These are phyloP conservation scores for Orchesella cincta DNA, from an alignment of 1,140 invertebrate genomes.

Conservation along the genomic window DNA sequence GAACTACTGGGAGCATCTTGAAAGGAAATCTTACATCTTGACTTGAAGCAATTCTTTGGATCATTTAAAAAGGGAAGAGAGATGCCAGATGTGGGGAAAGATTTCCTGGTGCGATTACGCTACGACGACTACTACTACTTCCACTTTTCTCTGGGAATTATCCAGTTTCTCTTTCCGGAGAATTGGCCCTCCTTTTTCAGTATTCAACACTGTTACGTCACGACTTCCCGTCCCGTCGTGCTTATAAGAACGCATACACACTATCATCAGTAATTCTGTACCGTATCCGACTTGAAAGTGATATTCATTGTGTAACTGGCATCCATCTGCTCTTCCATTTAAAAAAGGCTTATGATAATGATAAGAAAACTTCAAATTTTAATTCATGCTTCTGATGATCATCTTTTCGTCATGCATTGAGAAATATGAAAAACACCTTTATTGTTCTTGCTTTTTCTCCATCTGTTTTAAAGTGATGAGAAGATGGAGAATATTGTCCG, in stretches of 20 bases:
- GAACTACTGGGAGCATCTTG: constrained; percentile 1
- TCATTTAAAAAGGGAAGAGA: constrained; percentile 45
- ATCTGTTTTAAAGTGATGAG: too few species aligned
- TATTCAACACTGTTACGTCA: neutral
- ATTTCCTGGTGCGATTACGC: constrained; percentile 48
- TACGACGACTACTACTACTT: neutral
- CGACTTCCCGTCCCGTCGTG: neutral
- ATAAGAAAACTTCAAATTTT: too few species aligned
- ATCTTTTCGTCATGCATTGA: too few species aligned
- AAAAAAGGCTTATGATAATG: too few species aligned
- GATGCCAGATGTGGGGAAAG: constrained; percentile 51
- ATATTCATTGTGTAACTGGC: neutral
- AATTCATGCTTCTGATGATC: too few species aligned
- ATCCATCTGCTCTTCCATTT: neutral
- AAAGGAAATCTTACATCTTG: constrained; percentile 22
- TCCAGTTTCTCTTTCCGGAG: neutral
- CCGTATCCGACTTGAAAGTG: neutral
- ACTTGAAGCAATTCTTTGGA: constrained; percentile 42
- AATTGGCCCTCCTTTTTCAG: neutral
- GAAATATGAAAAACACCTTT: too few species aligned
- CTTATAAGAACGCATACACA: too few species aligned
- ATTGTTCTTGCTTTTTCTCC: neutral
- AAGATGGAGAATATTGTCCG: too few species aligned
- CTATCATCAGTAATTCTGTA: neutral
- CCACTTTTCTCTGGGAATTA: neutral